Evolutionary conservation across 2,888 invertebrate genomes (phyloP), one percentile per base, ranked within the genome.

Genomic region (Loripinus fragilis): DNA sequence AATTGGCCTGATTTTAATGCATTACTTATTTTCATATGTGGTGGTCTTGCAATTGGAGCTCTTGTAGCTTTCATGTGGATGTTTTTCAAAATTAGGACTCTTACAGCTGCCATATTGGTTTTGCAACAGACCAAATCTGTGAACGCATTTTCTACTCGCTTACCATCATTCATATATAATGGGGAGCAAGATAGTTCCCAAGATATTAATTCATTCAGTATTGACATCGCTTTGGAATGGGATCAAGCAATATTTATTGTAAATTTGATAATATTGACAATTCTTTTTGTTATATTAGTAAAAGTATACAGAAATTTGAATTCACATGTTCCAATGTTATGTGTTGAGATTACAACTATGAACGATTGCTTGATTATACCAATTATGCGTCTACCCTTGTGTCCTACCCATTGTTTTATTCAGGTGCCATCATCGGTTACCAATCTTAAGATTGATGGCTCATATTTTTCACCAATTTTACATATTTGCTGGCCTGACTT

Each of bases 1-100:
- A 20, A 33, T 2, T 74, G 74, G 74, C 68, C 68, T n/a, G 68
- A 68, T 69, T 41, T 74, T 17, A 74, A 67, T 50, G 73, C 28
- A n/a, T 50, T 73, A 50, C 28, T 73, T 1, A 48, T 65, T 10
- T 28, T 73, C n/a, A 48, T 66, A 41, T 33, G 45, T 45, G n/a
- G 55, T 42, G 60, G 72, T 7, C n/a, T 65, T 7, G 45, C 28
- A 28, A 23, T 28, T 5, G n/a, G n/a, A 25, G n/a, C 28, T 10
- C 25, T 33, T 23, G 17, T 65, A 20, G 23, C 60, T 12, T 30
- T 72, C 7, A 64, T 28, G 2, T 65, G 41, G 41, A 41, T 48
- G 8, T 65, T 72, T 35, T 25, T 64, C 28, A 10, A 60, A 71
- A 45, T 65, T 3, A 60, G 60, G 33, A 64, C 30, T 60, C 3